A percentile compares a stretch with the other conserved stretches of the same genome.
Conservation (phyloP, 2,797 vertebrate species). For the Scolopax bukidnonensis region DNA sequence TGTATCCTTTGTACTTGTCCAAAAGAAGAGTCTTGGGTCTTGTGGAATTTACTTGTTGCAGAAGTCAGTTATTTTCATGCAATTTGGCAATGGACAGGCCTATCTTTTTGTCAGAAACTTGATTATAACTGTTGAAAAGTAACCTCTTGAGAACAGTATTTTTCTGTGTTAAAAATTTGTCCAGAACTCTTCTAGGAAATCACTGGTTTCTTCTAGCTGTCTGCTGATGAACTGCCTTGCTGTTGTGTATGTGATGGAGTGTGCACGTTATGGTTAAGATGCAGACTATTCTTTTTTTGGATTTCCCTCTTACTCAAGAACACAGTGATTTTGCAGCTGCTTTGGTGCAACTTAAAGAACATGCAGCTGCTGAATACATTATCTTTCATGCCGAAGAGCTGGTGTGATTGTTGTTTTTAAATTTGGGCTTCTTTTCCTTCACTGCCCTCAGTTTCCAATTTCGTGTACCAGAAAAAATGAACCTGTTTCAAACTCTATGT, state of each 20-base stretch:
- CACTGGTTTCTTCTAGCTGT: background rate
- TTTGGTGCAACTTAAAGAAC: background rate
- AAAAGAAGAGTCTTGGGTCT: background rate
- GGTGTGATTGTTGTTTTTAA: background rate
- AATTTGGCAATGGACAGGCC: background rate
- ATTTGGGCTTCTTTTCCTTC: background rate
- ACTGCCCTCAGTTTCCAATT: background rate
- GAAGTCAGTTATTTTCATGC: background rate
- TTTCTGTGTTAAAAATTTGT: background rate
- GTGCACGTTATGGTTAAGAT: background rate
- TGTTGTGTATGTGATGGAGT: background rate
- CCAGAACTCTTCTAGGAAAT: background rate
- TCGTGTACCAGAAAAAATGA: background rate
- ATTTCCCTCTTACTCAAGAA: background rate
- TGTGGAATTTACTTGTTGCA: background rate
- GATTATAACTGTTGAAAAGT: background rate
- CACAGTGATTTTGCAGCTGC: background rate
- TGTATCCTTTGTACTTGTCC: background rate
- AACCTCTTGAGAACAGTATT: background rate
- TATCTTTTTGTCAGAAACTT: background rate
- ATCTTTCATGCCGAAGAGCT: background rate
- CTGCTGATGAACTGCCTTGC: background rate
- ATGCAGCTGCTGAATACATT: background rate
- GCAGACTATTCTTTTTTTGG: background rate
- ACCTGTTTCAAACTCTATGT: background rate